These are phyloP conservation scores for Gila orcuttii DNA, from an alignment of 2,113 vertebrate species.

Conservation along the genomic window DNA sequence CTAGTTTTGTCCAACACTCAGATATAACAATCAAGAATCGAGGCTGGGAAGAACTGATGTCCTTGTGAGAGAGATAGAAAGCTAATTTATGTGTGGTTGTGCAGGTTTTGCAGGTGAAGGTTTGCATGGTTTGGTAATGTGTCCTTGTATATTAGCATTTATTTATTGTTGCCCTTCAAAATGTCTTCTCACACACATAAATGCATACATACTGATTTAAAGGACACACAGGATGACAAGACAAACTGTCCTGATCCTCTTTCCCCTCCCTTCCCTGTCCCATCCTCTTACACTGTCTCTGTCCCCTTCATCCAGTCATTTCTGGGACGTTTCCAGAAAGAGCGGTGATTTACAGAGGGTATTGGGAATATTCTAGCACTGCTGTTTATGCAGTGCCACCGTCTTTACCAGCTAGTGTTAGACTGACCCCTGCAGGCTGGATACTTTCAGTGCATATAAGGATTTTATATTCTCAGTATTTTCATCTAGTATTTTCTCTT, in stretches of 20 bases:
- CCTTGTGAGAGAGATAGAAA: conserved; percentile 13
- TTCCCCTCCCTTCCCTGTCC: background rate
- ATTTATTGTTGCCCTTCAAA: background rate
- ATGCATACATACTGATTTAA: background rate
- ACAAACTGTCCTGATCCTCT: conserved; percentile 10
- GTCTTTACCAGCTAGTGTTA: conserved; percentile 27
- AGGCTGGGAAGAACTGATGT: background rate
- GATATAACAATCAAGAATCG: background rate
- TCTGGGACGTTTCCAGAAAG: conserved; percentile 55
- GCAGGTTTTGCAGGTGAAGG: background rate
- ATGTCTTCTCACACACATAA: conserved; percentile 1
- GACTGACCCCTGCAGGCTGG: conserved; percentile 65
- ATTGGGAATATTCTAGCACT: background rate
- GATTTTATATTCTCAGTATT: background rate
- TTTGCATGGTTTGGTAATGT: background rate
- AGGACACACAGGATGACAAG: background rate
- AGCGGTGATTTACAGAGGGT: conserved; percentile 63
- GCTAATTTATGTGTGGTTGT: conserved; percentile 1
- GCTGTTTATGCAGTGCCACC: conserved; percentile 5
- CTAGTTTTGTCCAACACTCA: background rate
- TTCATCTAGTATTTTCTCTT: background rate
- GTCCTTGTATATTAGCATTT: conserved; percentile 6
- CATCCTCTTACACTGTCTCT: conserved; percentile 62
- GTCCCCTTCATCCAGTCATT: conserved; percentile 58
- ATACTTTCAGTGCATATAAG: conserved; percentile 38